These are phyloP conservation scores for Luehdorfia chinensis DNA, from an alignment of 1,140 invertebrate genomes.

Conservation along the genomic window DNA sequence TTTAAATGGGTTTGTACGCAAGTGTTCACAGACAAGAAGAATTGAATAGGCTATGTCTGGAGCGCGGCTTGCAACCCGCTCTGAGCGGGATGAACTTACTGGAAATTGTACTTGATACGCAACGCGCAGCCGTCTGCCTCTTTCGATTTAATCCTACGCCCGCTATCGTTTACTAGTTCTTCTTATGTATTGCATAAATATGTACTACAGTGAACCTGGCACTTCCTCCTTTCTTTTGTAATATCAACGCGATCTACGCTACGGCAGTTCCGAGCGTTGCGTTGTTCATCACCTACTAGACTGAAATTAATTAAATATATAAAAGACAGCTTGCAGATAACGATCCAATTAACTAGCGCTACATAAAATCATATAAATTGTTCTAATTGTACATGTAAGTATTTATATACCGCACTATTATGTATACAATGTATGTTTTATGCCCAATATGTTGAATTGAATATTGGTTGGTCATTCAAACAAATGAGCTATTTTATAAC, in stretches of 20 bases:
- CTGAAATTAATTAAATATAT: not conserved
- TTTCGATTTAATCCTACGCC: slow-evolving; percentile 11
- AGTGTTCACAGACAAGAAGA: slow-evolving; percentile 1
- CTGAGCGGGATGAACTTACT: slow-evolving; percentile 41
- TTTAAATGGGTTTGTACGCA: slow-evolving; percentile 7
- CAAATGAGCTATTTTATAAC: no score
- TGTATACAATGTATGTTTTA: no score
- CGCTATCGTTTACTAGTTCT: not conserved
- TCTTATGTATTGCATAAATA: slow-evolving; percentile 6
- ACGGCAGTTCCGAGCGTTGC: no score
- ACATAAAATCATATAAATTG: not conserved
- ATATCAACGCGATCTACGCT: no score
- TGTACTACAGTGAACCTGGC: not conserved
- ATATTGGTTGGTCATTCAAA: no score
- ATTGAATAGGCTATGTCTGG: slow-evolving; percentile 17
- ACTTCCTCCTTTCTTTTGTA: no score
- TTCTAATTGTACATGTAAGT: no score
- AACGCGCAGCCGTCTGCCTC: slow-evolving; percentile 31
- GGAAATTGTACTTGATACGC: slow-evolving; percentile 62
- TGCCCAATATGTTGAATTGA: no score
- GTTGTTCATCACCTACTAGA: slow-evolving; percentile 1
- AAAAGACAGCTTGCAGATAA: not conserved
- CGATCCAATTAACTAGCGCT: slow-evolving; percentile 3
- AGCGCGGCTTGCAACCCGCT: no score
- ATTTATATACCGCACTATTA: no score